Evolutionary conservation across 2,113 vertebrate genomes (phyloP), one percentile per base, ranked within the genome.

Genomic region (Cyanoliseus patagonus): DNA sequence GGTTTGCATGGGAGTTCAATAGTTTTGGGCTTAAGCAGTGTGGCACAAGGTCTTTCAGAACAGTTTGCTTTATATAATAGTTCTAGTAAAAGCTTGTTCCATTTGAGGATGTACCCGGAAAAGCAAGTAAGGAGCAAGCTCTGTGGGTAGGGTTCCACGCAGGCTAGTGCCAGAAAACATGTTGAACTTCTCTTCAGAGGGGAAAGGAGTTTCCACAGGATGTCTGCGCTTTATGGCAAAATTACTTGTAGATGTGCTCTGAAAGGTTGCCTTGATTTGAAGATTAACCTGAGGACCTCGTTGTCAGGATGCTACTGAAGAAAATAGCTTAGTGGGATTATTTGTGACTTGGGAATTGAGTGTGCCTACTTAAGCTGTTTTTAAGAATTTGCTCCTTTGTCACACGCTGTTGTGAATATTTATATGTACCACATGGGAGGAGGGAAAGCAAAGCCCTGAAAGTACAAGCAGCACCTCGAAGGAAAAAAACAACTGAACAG

Each of bases 341-440:
- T 94, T 93, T 96, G 96, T 95, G 90, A 94, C 66, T 96, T 97
- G 94, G 95, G 94, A 95, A 93, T 97, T 97, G 92, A 96, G 86
- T 81, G 37, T 81, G 64, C 49, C 87, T 94, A 15, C 90, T 90
- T 95, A 90, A 95, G 81, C 57, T 92, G 84, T 83, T 95, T 63
- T 91, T 64, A 92, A 90, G 84, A 96, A 90, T 90, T 94, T 90
- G 81, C 84, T 93, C 1, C 2, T 84, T 88, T 95, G 74, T 93
- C 88, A 78, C 46, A 10, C 49, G n/a, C 39, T 9, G 2, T 57
- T 20, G 2, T 61, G 69, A 82, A 47, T 93, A 79, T 92, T 93
- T 88, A 18, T 75, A 8, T 25, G 31, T 31, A 64, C 27, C 33
- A 44, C 47, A 55, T 1, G 10, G 63, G 86, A 86, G 85, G 52